Evolutionary conservation across 2,797 vertebrate genomes (phyloP).

Genomic region (Numenius phaeopus): DNA sequence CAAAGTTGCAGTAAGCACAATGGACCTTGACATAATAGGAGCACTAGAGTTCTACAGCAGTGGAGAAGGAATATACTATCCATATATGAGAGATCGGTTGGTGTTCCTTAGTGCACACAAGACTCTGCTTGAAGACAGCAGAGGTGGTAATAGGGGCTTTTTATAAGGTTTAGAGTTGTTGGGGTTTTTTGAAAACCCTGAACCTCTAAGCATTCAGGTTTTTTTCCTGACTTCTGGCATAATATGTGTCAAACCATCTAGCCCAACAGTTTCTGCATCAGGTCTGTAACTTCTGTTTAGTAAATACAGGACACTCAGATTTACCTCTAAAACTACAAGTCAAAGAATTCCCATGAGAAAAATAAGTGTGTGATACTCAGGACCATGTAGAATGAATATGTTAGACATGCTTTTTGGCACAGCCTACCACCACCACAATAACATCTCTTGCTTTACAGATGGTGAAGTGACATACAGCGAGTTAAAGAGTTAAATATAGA

Average conservation of each 20-base stretch:
- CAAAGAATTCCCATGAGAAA: not conserved
- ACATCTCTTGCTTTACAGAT: not conserved
- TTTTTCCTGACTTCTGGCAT: not conserved
- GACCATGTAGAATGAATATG: not conserved
- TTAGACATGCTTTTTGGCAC: not conserved
- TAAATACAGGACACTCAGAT: not conserved
- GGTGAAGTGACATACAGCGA: not conserved
- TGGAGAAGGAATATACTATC: not conserved
- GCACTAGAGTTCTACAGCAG: not conserved
- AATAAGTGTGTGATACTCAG: not conserved
- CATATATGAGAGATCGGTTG: not conserved
- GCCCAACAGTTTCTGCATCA: not conserved
- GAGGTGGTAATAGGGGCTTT: not conserved
- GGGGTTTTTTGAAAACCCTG: not conserved
- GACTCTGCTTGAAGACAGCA: not conserved
- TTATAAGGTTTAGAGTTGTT: not conserved
- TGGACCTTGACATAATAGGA: slow-evolving; percentile 46
- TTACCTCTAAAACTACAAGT: not conserved
- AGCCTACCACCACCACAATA: not conserved
- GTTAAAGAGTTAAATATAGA: not conserved
- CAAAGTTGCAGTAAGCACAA: not conserved
- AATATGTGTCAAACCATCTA: not conserved
- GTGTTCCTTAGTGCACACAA: not conserved
- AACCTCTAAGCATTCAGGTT: not conserved
- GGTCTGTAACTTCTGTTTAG: not conserved